Percentiles rank a stretch among this genome's conserved stretches.
These are phyloP conservation scores for Drosophila robusta DNA, from an alignment of 2,888 invertebrate species.

Conservation along the genomic window DNA sequence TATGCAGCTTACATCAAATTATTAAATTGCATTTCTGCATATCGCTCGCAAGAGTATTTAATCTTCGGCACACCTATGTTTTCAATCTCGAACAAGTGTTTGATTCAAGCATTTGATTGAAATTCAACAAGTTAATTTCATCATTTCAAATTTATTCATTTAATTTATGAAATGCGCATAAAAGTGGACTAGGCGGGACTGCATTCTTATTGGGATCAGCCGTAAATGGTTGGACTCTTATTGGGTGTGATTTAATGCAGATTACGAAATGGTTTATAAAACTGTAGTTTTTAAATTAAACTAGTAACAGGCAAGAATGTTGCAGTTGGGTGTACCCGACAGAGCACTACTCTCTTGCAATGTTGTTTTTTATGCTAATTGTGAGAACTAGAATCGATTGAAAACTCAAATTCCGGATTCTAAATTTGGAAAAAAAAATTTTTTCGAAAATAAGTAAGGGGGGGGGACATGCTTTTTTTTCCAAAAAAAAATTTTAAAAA, in stretches of 20 bases:
- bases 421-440: no score
- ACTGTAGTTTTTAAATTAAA: neutral
- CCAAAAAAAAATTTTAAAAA: no score
- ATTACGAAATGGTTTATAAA: conserved; percentile 1
- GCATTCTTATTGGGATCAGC: conserved; percentile 50
- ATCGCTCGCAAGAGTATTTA: conserved; percentile 4
- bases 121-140: conserved; percentile 63
- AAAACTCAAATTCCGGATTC: no score
- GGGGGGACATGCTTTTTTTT: no score
- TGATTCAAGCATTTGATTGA: conserved; percentile 52
- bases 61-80: neutral
- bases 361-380: no score
- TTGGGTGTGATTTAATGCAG: conserved; percentile 20
- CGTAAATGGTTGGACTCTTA: conserved; percentile 19
- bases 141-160: conserved; percentile 56
- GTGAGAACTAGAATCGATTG: no score
- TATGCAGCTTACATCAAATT: no score
- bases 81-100: conserved; percentile 17
- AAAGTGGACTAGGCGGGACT: conserved; percentile 42
- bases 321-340: no score
- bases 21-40: no score
- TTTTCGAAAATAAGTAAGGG: no score
- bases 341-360: no score
- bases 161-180: conserved; percentile 53
- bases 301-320: neutral